Base-by-base conservation (phyloP, 64 coral and sea anemone species). In the Montipora cactus region DNA sequence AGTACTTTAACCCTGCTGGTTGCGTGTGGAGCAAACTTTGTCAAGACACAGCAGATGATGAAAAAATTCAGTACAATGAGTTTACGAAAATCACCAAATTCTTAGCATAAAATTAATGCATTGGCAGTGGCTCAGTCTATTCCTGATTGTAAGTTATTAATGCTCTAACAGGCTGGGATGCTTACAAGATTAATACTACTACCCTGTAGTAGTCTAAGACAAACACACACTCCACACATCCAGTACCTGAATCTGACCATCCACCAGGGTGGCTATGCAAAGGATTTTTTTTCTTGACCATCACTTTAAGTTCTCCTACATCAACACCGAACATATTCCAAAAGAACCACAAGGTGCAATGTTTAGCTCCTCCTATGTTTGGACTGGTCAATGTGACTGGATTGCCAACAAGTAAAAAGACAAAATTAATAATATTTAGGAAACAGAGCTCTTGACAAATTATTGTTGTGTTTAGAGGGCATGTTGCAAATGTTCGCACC, bases 271-370 rank as follows among this genome's bases (percentile, higher is more conserved):
- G 47, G 8, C 15, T 15, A 47, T 22, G 0, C 18, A 78, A 67
- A 90, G 20, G 44, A 77, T 71, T 77, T 77, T 78, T 52, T 3
- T 19, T 92, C 58, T 55, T 89, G 19, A 95, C 93, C 23, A 84
- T 22, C 44, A 97, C 93, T 72, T 44, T n/a, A 16, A 97, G 79
- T 5, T 62, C 87, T 28, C 96, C 96, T 21, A 97, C 78, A 80
- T 97, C 93, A 71, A 16, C 47, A 15, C 96, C 96, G 85, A 83
- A 95, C 96, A 97, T 97, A 44, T 85, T 97, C 96, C 96, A 97
- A 52, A 83, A 97, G 52, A 97, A 97, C 52, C 59, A 66, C 3
- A 97, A 90, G 18, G 67, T 57, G 18, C 96, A 97, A 49, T 76
- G 92, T n/a, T 77, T 83, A n/a, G 47, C 70, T 47, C 85, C 92